A percentile compares a stretch with the other conserved stretches of the same genome.
These are phyloP conservation scores for Galagoides demidoff DNA, from an alignment of 2,797 vertebrate species.

Conservation along the genomic window DNA sequence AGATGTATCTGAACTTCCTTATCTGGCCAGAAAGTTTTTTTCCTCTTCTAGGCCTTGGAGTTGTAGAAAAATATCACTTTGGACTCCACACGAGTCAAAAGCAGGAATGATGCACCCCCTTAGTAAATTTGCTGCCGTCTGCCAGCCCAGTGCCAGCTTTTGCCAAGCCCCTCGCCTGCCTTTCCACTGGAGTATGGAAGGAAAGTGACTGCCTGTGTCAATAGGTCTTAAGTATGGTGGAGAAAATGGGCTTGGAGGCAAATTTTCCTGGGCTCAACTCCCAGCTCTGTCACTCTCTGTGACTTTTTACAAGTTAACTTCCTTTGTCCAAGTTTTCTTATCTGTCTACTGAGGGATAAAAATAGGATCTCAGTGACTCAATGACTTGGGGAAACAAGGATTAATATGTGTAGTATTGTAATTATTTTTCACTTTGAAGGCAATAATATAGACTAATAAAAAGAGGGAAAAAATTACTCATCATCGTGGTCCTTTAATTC, in stretches of 20 bases:
- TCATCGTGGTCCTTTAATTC: background rate
- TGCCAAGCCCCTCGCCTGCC: background rate
- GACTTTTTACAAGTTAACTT: conserved; percentile 39
- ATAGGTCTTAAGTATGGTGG: background rate
- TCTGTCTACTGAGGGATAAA: conserved; percentile 31
- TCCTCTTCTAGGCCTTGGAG: background rate
- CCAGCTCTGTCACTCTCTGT: background rate
- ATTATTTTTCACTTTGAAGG: conserved; percentile 55
- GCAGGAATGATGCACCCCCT: background rate
- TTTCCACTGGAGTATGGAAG: background rate
- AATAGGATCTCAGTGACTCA: conserved; percentile 23
- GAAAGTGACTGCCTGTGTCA: background rate
- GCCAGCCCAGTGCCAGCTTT: background rate
- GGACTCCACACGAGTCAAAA: background rate
- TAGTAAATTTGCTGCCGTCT: background rate
- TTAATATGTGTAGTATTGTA: background rate
- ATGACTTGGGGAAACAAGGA: background rate
- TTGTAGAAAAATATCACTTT: background rate
- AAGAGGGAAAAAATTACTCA: background rate
- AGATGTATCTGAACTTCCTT: background rate
- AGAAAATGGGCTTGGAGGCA: background rate
- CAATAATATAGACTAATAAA: conserved; percentile 5
- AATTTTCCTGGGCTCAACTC: background rate
- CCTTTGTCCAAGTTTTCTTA: conserved; percentile 35
- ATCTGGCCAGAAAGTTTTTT: background rate